These are phyloP conservation scores for Pseudorhombus dupliciocellatus DNA, from an alignment of 2,113 vertebrate genomes.

Conservation along the genomic window DNA sequence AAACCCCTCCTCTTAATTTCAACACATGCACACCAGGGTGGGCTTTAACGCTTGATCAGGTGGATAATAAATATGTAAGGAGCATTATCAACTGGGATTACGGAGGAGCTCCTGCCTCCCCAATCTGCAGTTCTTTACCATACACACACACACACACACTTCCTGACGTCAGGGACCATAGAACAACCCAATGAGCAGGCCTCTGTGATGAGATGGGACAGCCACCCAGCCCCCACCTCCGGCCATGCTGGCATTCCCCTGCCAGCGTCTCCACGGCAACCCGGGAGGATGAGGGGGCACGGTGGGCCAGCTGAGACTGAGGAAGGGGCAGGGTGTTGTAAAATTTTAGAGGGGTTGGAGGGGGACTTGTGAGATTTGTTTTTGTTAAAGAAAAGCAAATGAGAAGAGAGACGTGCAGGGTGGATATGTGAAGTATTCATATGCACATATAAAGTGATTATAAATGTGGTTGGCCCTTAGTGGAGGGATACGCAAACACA, in stretches of 20 bases:
- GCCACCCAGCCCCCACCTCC: constrained; percentile 56
- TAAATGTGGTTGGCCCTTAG: too few species aligned
- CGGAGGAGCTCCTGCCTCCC: background rate
- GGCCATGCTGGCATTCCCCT: constrained; percentile 40
- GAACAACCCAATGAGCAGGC: constrained; percentile 44
- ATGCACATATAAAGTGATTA: background rate
- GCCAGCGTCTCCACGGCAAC: constrained; percentile 54
- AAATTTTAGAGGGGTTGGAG: background rate
- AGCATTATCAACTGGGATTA: constrained; percentile 55
- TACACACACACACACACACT: constrained; percentile 26
- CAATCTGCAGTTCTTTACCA: constrained; percentile 9
- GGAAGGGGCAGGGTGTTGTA: constrained; percentile 12
- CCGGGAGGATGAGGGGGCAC: constrained; percentile 22
- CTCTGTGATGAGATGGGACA: constrained; percentile 19
- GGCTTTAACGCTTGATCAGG: constrained; percentile 36
- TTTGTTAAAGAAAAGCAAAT: background rate
- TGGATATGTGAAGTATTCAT: background rate
- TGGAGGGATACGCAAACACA: too few species aligned
- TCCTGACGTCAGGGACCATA: constrained; percentile 28
- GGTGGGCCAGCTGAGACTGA: constrained; percentile 28
- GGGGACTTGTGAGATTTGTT: background rate
- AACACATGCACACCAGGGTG: constrained; percentile 13
- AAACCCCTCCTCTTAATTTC: constrained; percentile 13
- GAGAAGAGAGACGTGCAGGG: background rate
- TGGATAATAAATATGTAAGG: constrained; percentile 53